These are phyloP conservation scores for Halcyon smyrnensis DNA, from an alignment of 2,797 vertebrate genomes.

Conservation along the genomic window DNA sequence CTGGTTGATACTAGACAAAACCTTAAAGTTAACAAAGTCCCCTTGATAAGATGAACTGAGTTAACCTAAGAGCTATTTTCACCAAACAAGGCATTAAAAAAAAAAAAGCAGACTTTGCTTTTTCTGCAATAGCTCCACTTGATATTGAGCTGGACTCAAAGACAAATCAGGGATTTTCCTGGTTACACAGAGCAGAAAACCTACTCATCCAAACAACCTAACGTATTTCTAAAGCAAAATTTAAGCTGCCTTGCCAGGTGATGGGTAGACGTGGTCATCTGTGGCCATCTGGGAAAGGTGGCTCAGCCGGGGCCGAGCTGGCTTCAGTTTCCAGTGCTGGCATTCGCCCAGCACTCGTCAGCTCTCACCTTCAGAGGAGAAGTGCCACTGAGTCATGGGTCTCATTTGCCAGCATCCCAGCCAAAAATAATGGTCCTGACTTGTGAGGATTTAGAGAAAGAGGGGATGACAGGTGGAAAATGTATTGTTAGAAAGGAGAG, in stretches of 20 bases:
- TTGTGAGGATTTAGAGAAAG: conserved; percentile 34
- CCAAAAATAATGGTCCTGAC: conserved; percentile 11
- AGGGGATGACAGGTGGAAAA: neutral
- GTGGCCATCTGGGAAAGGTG: neutral
- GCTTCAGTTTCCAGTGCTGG: neutral
- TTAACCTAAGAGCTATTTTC: neutral
- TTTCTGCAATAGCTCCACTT: neutral
- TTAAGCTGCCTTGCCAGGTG: neutral
- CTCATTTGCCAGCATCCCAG: neutral
- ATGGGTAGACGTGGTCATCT: neutral
- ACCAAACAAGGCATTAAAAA: neutral
- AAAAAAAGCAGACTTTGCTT: neutral
- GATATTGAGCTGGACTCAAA: neutral
- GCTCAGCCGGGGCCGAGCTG: neutral
- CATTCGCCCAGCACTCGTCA: neutral
- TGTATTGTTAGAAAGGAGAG: neutral
- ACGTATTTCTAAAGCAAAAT: neutral
- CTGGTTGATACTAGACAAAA: rapidly evolving
- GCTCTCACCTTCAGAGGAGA: conserved; percentile 53
- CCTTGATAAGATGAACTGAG: neutral
- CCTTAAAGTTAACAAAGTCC: neutral
- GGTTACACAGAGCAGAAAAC: neutral
- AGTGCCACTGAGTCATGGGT: neutral
- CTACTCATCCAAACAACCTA: neutral
- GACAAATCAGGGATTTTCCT: neutral